phyloP scores from a whole-genome alignment of 2,797 vertebrate species.

The Sebastes variabilis region DNA sequence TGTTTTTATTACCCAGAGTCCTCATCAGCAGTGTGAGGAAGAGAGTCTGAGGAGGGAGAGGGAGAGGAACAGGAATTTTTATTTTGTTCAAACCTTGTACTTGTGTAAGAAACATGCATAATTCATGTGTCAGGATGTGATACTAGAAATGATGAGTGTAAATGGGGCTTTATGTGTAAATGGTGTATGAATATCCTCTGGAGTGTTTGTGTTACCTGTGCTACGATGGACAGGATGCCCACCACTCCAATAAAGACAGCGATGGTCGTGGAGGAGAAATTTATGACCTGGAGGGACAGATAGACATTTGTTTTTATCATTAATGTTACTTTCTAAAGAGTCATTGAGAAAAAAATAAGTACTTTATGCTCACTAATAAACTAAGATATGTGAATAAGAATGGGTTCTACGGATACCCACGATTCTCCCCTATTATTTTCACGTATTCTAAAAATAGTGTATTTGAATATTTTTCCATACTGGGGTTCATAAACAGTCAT shows the following conservation, averaged over 20 bases:
- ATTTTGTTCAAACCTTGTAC: not conserved
- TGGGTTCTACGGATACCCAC: no score
- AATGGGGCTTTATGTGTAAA: not conserved
- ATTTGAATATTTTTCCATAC: no score
- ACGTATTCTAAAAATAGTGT: no score
- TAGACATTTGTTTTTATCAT: not conserved
- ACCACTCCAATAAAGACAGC: slow-evolving; percentile 94
- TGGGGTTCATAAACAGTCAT: no score
- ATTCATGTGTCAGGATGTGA: not conserved
- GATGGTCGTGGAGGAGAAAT: slow-evolving; percentile 91
- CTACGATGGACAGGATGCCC: slow-evolving; percentile 93
- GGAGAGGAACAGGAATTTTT: not conserved
- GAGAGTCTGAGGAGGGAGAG: slow-evolving; percentile 82
- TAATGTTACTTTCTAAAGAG: not conserved
- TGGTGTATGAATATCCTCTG: not conserved
- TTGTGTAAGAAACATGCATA: not conserved
- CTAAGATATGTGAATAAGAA: no score
- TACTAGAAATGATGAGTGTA: not conserved
- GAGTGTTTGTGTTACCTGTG: slow-evolving; percentile 85
- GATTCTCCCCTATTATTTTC: no score
- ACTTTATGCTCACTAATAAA: not conserved
- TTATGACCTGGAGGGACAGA: slow-evolving; percentile 83
- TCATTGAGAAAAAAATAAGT: not conserved
- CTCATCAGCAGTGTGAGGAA: slow-evolving; percentile 92
- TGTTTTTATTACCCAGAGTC: slow-evolving; percentile 95